Evolutionary conservation across 2,797 vertebrate species (phyloP).

Genomic region (Micromesistius poutassou): DNA sequence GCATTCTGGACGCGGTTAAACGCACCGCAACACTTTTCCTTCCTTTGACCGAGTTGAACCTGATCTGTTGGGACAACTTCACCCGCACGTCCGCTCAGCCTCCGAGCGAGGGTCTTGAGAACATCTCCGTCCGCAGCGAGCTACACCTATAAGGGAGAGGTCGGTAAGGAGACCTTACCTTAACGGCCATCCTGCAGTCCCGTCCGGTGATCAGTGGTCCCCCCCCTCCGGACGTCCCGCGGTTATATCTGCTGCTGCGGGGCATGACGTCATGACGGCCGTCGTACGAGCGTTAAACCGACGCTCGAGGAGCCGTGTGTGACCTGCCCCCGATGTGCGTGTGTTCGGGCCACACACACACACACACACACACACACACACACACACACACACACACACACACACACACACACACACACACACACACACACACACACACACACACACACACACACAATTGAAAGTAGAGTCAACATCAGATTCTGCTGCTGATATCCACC

Average conservation of each 20-base stretch:
- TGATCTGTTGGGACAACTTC: not conserved
- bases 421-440: constrained; percentile 7
- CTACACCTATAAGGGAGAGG: not conserved
- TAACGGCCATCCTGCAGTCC: not conserved
- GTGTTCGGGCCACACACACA: constrained; percentile 2
- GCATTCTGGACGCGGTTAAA: too few species aligned
- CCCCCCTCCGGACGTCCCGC: not conserved
- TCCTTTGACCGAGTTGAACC: not conserved
- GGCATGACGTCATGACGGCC: not conserved
- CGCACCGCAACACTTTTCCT: not conserved
- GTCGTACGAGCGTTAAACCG: not conserved
- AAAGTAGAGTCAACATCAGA: not conserved
- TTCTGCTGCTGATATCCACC: not conserved
- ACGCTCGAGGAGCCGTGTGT: not conserved
- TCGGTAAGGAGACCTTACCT: not conserved
- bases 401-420: constrained; percentile 2
- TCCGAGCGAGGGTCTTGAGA: too few species aligned
- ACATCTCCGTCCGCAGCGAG: too few species aligned
- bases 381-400: not conserved
- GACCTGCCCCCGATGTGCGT: not conserved
- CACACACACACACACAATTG: constrained; percentile 4
- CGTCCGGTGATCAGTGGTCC: too few species aligned
- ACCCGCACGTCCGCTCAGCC: too few species aligned
- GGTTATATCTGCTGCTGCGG: not conserved
- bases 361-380: constrained; percentile 3